Percentiles rank a stretch among this genome's conserved stretches.
phyloP scores from a whole-genome alignment of 2,888 invertebrate species.

The Pachydiplax longipennis region DNA sequence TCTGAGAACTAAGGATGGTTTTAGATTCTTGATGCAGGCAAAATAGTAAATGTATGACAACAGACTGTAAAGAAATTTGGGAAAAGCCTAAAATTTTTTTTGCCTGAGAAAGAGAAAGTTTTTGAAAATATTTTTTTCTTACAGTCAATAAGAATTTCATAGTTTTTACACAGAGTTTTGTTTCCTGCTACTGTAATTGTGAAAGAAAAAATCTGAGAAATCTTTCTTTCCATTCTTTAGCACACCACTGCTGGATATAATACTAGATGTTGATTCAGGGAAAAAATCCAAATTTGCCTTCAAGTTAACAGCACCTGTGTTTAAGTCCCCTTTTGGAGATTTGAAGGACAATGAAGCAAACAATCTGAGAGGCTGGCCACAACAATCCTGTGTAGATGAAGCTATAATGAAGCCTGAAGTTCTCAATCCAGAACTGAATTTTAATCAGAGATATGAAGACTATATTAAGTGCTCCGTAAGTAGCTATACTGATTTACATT shows the following conservation, averaged over 20 bases:
- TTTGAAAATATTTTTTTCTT: no score
- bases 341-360: background rate
- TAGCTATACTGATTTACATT: background rate
- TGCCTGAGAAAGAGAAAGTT: no score
- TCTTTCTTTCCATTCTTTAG: constrained; percentile 50
- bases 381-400: background rate
- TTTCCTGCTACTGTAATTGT: no score
- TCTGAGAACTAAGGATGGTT: no score
- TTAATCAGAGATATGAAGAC: constrained; percentile 51
- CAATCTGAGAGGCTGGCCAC: background rate
- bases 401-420: constrained; percentile 47
- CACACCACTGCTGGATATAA: constrained; percentile 55
- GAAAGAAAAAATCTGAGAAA: no score
- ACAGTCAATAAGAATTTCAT: no score
- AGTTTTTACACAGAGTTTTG: no score
- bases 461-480: constrained; percentile 54
- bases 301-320: constrained; percentile 52
- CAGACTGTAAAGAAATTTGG: no score
- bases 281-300: constrained; percentile 51
- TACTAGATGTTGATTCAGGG: constrained; percentile 53
- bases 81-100: no score
- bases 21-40: no score
- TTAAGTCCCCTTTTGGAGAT: constrained; percentile 30
- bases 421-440: constrained; percentile 49
- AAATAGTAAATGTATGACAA: no score